phyloP scores from a whole-genome alignment of 2,797 vertebrate genomes.

The Diceros bicornis region DNA sequence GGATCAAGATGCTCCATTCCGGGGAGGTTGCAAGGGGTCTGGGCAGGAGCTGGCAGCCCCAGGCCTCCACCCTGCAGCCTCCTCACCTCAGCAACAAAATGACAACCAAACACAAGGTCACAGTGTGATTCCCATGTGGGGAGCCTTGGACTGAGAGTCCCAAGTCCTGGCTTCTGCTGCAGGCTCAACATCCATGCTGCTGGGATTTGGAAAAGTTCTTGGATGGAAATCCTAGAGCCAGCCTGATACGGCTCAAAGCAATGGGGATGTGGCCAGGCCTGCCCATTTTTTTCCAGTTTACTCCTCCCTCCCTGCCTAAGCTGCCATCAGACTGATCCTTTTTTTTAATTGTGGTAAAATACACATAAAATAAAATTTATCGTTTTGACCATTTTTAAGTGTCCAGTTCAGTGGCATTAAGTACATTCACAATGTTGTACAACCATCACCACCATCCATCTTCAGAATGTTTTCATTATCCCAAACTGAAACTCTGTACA shows the following conservation, averaged over 20 bases:
- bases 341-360: background rate
- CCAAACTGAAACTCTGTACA: background rate
- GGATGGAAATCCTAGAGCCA: background rate
- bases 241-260: background rate
- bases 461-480: background rate
- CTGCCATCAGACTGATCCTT: background rate
- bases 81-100: background rate
- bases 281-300: no score
- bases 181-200: background rate
- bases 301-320: background rate
- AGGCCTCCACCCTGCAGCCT: background rate
- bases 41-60: constrained; percentile 26
- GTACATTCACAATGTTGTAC: background rate
- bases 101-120: background rate
- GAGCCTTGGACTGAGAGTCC: background rate
- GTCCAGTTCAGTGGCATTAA: background rate
- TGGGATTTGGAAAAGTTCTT: background rate
- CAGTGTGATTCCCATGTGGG: fast-evolving
- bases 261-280: background rate
- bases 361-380: background rate
- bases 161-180: background rate
- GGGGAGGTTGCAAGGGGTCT: background rate
- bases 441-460: background rate
- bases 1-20: background rate
- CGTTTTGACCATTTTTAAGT: background rate